These are phyloP conservation scores for Unio pictorum DNA, from an alignment of 2,888 invertebrate genomes.

Conservation along the genomic window DNA sequence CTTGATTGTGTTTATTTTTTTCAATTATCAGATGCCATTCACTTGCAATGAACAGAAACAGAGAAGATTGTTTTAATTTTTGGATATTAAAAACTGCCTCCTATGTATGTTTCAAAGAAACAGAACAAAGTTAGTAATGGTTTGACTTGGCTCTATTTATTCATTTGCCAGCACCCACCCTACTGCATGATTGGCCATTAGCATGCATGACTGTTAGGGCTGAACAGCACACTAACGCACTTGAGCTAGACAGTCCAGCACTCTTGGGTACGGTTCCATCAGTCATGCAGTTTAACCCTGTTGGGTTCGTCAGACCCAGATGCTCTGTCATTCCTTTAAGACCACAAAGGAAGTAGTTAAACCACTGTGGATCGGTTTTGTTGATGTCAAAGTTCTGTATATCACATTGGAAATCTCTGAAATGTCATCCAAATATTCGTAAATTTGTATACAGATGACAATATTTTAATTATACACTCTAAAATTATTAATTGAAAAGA, in stretches of 20 bases:
- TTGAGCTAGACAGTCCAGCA: slow-evolving; percentile 97
- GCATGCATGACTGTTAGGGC: slow-evolving; percentile 84
- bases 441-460: too few species aligned
- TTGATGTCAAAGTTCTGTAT: slow-evolving; percentile 57
- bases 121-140: too few species aligned
- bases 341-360: slow-evolving; percentile 95
- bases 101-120: too few species aligned
- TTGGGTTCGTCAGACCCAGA: slow-evolving; percentile 15
- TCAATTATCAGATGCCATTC: too few species aligned
- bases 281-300: slow-evolving; percentile 83
- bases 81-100: too few species aligned
- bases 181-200: slow-evolving; percentile 70
- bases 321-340: slow-evolving; percentile 86
- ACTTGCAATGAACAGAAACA: too few species aligned
- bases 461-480: too few species aligned
- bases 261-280: slow-evolving; percentile 92
- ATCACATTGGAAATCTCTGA: slow-evolving; percentile 53
- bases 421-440: slow-evolving; percentile 1
- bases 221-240: slow-evolving; percentile 95
- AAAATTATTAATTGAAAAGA: too few species aligned
- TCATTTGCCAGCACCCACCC: slow-evolving; percentile 43
- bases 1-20: too few species aligned
- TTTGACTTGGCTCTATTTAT: too few species aligned
- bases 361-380: slow-evolving; percentile 80
- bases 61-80: too few species aligned